phyloP scores from a whole-genome alignment of 2,113 vertebrate genomes.

The Herpetotheres cachinnans region DNA sequence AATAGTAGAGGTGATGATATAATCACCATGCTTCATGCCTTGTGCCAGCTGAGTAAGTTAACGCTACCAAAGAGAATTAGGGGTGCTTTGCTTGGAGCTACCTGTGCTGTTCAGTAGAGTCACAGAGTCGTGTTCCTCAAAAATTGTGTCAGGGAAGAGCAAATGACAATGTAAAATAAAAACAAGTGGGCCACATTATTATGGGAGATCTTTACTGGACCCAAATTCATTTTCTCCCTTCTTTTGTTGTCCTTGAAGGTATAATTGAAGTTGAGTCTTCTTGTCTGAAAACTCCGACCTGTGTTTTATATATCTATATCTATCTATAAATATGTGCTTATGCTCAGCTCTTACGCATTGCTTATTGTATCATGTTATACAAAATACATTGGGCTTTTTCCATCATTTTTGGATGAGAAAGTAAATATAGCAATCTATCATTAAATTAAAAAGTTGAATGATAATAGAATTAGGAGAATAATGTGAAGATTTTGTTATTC shows the following conservation, averaged over 20 bases:
- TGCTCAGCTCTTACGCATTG: neutral
- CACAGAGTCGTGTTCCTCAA: neutral
- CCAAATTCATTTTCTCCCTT: neutral
- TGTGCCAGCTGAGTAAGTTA: neutral
- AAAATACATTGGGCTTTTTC: neutral
- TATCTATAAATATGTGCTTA: neutral
- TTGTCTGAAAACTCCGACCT: neutral
- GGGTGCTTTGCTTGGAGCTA: neutral
- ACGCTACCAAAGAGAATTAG: neutral
- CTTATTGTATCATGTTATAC: neutral
- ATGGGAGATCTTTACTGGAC: neutral
- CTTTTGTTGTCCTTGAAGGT: neutral
- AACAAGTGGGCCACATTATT: neutral
- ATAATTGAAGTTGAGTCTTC: neutral
- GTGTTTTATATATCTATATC: neutral
- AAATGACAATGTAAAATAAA: neutral
- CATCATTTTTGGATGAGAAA: neutral
- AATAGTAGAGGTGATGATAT: neutral
- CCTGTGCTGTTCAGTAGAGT: neutral
- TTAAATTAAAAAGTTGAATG: neutral
- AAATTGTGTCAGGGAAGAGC: neutral
- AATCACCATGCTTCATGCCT: neutral
- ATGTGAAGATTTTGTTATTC: neutral
- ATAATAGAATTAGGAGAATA: neutral
- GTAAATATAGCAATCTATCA: neutral